Percentiles rank a stretch among this genome's conserved stretches.
These are phyloP conservation scores for Drosophila hamatofila DNA, from an alignment of 2,888 invertebrate species.

Conservation along the genomic window DNA sequence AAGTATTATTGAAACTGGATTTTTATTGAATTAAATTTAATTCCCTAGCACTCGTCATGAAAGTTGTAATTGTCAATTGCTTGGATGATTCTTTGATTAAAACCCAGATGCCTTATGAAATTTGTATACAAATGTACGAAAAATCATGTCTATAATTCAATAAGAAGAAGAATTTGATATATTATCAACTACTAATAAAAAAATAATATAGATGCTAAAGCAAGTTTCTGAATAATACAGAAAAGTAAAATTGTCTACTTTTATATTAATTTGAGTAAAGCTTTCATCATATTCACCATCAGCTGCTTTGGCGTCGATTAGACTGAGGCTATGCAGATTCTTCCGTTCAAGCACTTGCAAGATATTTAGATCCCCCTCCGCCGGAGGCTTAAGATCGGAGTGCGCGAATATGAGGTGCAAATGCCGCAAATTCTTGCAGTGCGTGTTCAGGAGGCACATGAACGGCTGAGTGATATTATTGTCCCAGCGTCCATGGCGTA, in stretches of 20 bases:
- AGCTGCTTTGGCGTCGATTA: conserved; percentile 56
- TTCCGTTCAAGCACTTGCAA: conserved; percentile 37
- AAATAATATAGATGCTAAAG: too few species aligned
- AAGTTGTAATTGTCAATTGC: neutral
- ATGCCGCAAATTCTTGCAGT: conserved; percentile 52
- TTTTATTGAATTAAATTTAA: too few species aligned
- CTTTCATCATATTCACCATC: conserved; percentile 35
- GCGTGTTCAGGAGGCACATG: conserved; percentile 34
- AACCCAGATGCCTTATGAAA: too few species aligned
- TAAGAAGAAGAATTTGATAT: too few species aligned
- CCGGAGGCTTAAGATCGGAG: conserved; percentile 29
- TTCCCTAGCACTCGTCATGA: too few species aligned
- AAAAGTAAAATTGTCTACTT: neutral
- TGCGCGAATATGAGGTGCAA: conserved; percentile 59
- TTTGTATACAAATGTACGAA: too few species aligned
- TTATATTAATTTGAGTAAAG: neutral
- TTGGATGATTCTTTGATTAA: too few species aligned
- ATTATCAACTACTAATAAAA: too few species aligned
- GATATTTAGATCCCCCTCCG: conserved; percentile 21
- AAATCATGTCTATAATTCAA: too few species aligned
- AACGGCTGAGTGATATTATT: conserved; percentile 51
- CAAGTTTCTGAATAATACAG: neutral
- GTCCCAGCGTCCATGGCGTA: conserved; percentile 64
- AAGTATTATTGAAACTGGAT: neutral
- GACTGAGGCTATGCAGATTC: conserved; percentile 49